Evolutionary conservation across 2,888 invertebrate species (phyloP).

Genomic region (Amblyjoppa proteus): DNA sequence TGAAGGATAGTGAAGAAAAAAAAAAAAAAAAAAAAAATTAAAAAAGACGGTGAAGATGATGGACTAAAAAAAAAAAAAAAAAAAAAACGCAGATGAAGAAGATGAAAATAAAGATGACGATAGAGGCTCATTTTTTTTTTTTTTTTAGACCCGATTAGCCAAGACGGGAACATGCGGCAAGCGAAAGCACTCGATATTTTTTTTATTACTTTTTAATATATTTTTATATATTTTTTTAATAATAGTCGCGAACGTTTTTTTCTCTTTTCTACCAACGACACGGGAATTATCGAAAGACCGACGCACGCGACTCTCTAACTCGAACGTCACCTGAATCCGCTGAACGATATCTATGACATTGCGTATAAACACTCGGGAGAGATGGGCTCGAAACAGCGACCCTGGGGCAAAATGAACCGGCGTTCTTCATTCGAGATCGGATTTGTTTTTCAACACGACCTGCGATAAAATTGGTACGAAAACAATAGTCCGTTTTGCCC

Average conservation of each 20-base stretch:
- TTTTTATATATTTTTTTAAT: background rate
- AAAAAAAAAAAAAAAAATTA: background rate
- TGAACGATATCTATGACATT: constrained; percentile 12
- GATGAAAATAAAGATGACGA: constrained; percentile 4
- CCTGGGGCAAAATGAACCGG: background rate
- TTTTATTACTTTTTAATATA: too few species aligned
- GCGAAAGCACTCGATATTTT: constrained; percentile 63
- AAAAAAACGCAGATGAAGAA: constrained; percentile 25
- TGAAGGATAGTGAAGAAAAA: background rate
- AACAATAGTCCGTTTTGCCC: background rate
- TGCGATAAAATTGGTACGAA: background rate
- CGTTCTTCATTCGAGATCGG: background rate
- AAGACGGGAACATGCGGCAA: constrained; percentile 64
- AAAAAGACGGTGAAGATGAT: constrained; percentile 15
- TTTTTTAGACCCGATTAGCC: constrained; percentile 60
- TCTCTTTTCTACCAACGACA: constrained; percentile 13
- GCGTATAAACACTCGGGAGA: background rate
- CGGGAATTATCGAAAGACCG: constrained; percentile 22
- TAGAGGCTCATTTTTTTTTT: constrained; percentile 26
- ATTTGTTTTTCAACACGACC: background rate
- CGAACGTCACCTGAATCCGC: constrained; percentile 39
- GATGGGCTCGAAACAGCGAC: background rate
- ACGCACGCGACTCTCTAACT: constrained; percentile 35
- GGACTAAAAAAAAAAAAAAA: background rate
- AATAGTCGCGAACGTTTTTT: constrained; percentile 33